Base-by-base conservation (phyloP, 2,888 invertebrate genomes). In the Drosophila silvestris region DNA sequence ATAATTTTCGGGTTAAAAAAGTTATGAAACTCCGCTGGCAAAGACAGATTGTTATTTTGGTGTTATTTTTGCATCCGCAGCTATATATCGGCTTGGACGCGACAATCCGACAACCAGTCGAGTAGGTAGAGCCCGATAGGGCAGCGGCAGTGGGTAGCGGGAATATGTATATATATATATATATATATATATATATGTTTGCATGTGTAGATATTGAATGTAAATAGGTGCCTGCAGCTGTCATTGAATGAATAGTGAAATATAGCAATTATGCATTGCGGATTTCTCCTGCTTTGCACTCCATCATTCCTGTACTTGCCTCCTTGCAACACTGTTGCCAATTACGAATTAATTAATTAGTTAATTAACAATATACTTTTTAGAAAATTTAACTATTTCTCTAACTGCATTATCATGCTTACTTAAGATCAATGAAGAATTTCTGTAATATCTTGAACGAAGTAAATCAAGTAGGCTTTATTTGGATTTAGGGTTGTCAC, bases 381-480 rank as follows among this genome's bases (percentile, higher is more conserved):
- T 10, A 0, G 10, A 10, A 41, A 10, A n/a, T 10, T 1, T 0
- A n/a, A 19, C 10, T 7, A 22, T 4, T 47, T 22, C 7, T 7
- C 14, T 0, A 47, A 14, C 44, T 14, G 7, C 4, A 14, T 14
- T 7, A 4, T 22, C 1, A 14, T 3, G 22, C 0, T 14, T 14
- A 5, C 22, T 14, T 14, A 9, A 39, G 39, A 39, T 19, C 4
- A 19, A n/a, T 12, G 10, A 5, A n/a, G 10, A n/a, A 12, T 37
- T 37, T 44, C 12, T 12, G n/a, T 12, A 12, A 6, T 1, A 22
- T n/a, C 3, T 39, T 4, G 19, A 9, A 39, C 19, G 4, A 44
- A 6, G n/a, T 12, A 16, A 56, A 28, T 39, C 4, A 12, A 67
- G 74, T 22, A 7, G 53, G 39, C 70, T 26, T n/a, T 41, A 54